phyloP scores from a whole-genome alignment of 2,888 invertebrate genomes.

The Hydriomena furcata region DNA sequence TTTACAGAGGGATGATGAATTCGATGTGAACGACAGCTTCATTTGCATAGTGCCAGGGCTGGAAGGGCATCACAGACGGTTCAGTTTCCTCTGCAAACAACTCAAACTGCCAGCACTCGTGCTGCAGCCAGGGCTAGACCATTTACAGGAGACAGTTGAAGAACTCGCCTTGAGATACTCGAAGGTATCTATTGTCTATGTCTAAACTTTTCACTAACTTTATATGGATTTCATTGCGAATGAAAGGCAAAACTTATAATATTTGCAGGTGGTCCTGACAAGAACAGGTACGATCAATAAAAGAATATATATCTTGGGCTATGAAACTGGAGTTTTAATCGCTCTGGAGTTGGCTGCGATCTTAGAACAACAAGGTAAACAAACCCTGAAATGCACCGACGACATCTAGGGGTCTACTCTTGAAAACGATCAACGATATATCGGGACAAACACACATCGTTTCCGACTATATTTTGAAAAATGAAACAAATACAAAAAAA shows the following conservation, averaged over 20 bases:
- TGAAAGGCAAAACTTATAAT: too few species aligned
- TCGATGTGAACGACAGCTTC: conserved; percentile 41
- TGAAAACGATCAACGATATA: too few species aligned
- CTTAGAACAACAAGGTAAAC: conserved; percentile 56
- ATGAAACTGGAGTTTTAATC: conserved; percentile 53
- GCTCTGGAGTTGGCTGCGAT: conserved; percentile 58
- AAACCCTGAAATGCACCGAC: too few species aligned
- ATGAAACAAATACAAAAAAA: too few species aligned
- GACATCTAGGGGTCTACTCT: too few species aligned
- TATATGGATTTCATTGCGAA: too few species aligned
- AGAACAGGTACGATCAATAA: conserved; percentile 40
- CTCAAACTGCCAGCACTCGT: conserved; percentile 53
- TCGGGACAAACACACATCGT: too few species aligned
- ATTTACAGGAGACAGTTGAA: conserved; percentile 40
- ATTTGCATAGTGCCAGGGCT: conserved; percentile 57
- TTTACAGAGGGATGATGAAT: conserved; percentile 51
- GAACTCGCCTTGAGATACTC: conserved; percentile 46
- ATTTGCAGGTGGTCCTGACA: conserved; percentile 47
- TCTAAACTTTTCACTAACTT: too few species aligned
- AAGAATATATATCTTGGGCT: conserved; percentile 56
- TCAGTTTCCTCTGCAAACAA: conserved; percentile 47
- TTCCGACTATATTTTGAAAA: too few species aligned
- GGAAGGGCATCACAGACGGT: conserved; percentile 51
- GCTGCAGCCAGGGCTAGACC: conserved; percentile 51
- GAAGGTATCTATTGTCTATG: conserved; percentile 31